Evolutionary conservation across 2,113 vertebrate genomes (phyloP).

Genomic region (Dasyprocta punctata): DNA sequence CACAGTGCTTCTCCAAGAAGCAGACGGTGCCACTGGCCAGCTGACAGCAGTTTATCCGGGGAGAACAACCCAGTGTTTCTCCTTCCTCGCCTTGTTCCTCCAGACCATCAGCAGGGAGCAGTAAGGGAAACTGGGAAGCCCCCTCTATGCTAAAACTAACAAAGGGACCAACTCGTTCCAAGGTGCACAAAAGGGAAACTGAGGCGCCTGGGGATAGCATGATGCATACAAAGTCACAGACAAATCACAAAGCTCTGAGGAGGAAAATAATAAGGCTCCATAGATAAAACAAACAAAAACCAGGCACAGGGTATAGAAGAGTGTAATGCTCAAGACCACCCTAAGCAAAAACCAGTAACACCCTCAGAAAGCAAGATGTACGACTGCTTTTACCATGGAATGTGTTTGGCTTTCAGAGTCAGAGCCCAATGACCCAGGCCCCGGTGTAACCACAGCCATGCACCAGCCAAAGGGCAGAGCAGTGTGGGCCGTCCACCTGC

Average conservation of each 20-base stretch:
- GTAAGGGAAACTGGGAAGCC: background rate
- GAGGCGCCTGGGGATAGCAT: accelerated
- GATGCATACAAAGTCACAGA: background rate
- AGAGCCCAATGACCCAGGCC: accelerated
- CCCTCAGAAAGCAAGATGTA: accelerated
- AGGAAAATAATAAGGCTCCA: background rate
- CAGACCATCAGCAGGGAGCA: accelerated
- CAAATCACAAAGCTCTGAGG: accelerated
- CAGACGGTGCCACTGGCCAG: accelerated
- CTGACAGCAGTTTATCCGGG: accelerated
- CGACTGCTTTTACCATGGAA: accelerated
- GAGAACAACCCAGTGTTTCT: accelerated
- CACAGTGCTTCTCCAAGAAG: background rate
- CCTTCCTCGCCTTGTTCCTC: background rate
- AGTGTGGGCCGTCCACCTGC: accelerated
- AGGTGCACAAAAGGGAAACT: background rate
- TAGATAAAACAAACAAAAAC: background rate
- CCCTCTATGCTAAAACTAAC: accelerated
- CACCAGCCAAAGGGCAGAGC: background rate
- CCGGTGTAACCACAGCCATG: background rate
- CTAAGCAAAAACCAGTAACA: background rate
- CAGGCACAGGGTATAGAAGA: background rate
- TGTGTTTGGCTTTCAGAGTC: accelerated
- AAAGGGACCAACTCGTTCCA: background rate
- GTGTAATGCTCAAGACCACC: background rate